phyloP scores from a whole-genome alignment of 2,888 invertebrate genomes.

The Tetheella fluctuosa region DNA sequence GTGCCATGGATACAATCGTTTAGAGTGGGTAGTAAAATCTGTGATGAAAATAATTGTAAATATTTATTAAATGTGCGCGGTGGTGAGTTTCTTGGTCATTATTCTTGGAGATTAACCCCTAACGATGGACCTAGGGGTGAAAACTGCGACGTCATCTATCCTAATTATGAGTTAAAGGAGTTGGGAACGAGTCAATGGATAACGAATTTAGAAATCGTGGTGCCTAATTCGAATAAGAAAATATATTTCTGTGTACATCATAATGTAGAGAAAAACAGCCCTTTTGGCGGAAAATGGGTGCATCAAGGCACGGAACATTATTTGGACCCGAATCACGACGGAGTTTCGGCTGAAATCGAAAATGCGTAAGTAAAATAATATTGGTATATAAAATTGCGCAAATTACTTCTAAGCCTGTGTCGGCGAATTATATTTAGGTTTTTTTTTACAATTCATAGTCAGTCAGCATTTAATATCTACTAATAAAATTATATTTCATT shows the following conservation, averaged over 20 bases:
- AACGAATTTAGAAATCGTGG: slow-evolving; percentile 55
- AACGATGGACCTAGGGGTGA: slow-evolving; percentile 55
- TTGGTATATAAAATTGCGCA: too few relatives aligned
- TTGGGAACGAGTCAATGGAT: slow-evolving; percentile 58
- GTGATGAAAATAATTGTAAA: slow-evolving; percentile 69
- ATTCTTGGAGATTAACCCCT: slow-evolving; percentile 73
- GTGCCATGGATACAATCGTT: slow-evolving; percentile 63
- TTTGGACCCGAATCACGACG: slow-evolving; percentile 59
- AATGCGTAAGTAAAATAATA: slow-evolving; percentile 37
- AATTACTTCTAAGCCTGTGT: too few relatives aligned
- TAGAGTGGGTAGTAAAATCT: slow-evolving; percentile 53
- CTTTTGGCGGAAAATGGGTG: slow-evolving; percentile 71
- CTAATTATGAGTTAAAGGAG: slow-evolving; percentile 71
- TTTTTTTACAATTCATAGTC: too few relatives aligned
- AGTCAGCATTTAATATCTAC: too few relatives aligned
- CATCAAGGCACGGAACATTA: slow-evolving; percentile 79
- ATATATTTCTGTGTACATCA: slow-evolving; percentile 68
- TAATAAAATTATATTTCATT: too few relatives aligned
- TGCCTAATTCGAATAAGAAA: slow-evolving; percentile 56
- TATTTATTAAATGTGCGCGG: slow-evolving; percentile 74
- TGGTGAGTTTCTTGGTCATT: slow-evolving; percentile 72
- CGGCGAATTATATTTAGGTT: too few relatives aligned
- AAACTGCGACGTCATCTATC: slow-evolving; percentile 63
- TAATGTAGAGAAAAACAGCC: slow-evolving; percentile 47
- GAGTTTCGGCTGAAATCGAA: slow-evolving; percentile 16